phyloP scores from a whole-genome alignment of 2,113 vertebrate genomes.

The Pitta sordida region DNA sequence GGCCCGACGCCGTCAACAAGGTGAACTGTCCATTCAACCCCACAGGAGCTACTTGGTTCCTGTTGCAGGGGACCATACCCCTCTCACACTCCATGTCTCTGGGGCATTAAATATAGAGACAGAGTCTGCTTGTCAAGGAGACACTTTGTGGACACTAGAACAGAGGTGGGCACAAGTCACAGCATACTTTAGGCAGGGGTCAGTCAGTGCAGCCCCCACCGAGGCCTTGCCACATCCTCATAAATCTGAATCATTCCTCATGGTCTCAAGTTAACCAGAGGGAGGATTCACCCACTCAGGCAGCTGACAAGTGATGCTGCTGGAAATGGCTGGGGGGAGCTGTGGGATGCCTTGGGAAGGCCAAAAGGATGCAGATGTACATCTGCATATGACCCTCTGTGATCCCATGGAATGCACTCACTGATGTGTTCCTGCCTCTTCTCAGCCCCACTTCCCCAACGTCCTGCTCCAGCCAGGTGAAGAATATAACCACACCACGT shows the following conservation, averaged over 20 bases:
- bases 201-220: rapidly evolving
- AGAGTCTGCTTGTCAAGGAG: background rate
- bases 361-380: rapidly evolving
- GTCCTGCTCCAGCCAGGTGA: conserved; percentile 80
- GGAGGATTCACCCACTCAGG: background rate
- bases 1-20: conserved; percentile 92
- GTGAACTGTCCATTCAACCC: conserved; percentile 55
- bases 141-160: background rate
- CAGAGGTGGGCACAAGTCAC: background rate
- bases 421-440: background rate
- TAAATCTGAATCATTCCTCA: background rate
- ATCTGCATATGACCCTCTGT: background rate
- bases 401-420: rapidly evolving
- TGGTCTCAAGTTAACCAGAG: rapidly evolving
- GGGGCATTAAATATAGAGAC: background rate
- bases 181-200: background rate
- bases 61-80: no score
- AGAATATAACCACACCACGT: conserved; percentile 83
- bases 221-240: background rate
- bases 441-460: conserved; percentile 83
- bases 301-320: rapidly evolving
- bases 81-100: rapidly evolving
- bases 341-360: background rate
- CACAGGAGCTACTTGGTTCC: background rate
- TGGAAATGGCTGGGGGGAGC: background rate